Base-by-base conservation (phyloP, 2,113 vertebrate genomes). In the Phaethornis superciliosus region DNA sequence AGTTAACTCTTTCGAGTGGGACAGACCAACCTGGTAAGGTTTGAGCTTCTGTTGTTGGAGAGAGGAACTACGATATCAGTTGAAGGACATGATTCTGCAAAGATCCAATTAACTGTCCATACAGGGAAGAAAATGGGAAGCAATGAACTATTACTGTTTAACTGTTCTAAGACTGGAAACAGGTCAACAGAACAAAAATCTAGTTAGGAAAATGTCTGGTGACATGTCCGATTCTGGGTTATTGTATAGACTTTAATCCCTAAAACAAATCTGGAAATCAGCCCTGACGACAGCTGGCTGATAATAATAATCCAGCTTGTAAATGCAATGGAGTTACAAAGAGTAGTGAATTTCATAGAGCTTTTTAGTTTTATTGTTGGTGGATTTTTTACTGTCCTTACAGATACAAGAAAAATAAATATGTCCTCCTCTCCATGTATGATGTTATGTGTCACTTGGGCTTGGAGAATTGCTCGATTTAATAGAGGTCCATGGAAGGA, bases 401-500 rank as follows among this genome's bases (percentile, higher is more conserved):
- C 42, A 63, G 55, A 42, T 58, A 24, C 77, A 56, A 72, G 35
- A 64, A 26, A 32, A 79, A 30, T 52, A 47, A 52, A 21, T 22
- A 2, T 5, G 6, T 16, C 10, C 20, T 62, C 24, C 59, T 74
- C 17, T 63, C 62, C 2, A 1, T 44, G n/a, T 35, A 30, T 71
- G 32, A 40, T 2, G 1, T 28, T 40, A 21, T 16, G 24, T 70
- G 52, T 51, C 47, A 10, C 46, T 37, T 68, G 62, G 49, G 32
- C 64, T 55, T 71, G n/a, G 55, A 83, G 65, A 71, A 83, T 19
- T 2, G 1, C 23, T 54, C 77, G 17, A 33, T 72, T 76, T 44
- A 26, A 56, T 52, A 44, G 27, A 49, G 30, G 60, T 27, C 44
- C 0, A 0, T 68, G 33, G 27, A 54, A 63, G 32, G 37, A 40